Conservation (phyloP, 2,888 invertebrate genomes). For the Zygogramma bicolorata region DNA sequence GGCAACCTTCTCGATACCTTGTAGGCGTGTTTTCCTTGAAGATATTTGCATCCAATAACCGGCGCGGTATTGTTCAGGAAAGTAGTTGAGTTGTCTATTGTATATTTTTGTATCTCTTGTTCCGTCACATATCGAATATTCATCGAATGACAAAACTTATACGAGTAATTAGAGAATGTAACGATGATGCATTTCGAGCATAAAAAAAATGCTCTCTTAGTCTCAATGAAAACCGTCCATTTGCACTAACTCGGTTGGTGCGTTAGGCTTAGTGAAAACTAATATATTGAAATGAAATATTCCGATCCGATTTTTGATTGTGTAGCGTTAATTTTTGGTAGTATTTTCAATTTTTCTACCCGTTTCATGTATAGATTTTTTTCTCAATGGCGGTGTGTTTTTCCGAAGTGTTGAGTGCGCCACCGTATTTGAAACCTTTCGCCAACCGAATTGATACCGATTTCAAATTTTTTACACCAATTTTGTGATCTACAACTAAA, state of each 20-base stretch:
- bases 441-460: too few relatives aligned
- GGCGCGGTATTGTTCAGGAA: too few relatives aligned
- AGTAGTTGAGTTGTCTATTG: too few relatives aligned
- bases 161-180: slow-evolving; percentile 13
- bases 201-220: slow-evolving; percentile 52
- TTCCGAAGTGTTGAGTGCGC: too few relatives aligned
- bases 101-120: background rate
- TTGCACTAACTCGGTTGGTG: slow-evolving; percentile 59
- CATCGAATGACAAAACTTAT: slow-evolving; percentile 21
- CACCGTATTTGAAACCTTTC: too few relatives aligned
- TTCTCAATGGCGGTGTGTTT: background rate
- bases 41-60: too few relatives aligned
- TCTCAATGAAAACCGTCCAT: slow-evolving; percentile 64
- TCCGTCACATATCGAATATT: slow-evolving; percentile 21
- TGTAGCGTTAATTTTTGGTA: slow-evolving; percentile 15
- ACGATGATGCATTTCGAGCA: slow-evolving; percentile 10
- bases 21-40: too few relatives aligned
- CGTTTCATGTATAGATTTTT: slow-evolving; percentile 1
- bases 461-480: too few relatives aligned
- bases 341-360: slow-evolving; percentile 27
- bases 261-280: slow-evolving; percentile 52
- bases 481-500: too few relatives aligned
- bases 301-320: slow-evolving; percentile 23
- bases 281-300: slow-evolving; percentile 39
- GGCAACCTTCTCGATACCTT: too few relatives aligned